Conservation (phyloP, 2,888 invertebrate genomes). For the Drosophila recens region DNA sequence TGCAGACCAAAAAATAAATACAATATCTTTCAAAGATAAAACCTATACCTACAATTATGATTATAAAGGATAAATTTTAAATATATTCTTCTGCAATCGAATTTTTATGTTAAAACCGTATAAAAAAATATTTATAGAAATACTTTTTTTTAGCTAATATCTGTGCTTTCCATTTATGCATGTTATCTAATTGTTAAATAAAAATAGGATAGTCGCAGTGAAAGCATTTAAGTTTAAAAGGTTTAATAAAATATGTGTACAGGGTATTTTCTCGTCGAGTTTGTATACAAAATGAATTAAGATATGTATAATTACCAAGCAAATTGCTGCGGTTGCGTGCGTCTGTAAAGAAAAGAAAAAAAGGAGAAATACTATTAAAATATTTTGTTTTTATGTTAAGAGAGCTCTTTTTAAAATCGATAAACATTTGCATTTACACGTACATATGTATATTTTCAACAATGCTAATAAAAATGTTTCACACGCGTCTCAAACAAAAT, state of each 20-base stretch:
- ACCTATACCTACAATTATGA: too few relatives aligned
- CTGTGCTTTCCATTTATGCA: too few relatives aligned
- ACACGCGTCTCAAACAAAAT: slow-evolving; percentile 61
- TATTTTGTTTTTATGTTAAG: slow-evolving; percentile 36
- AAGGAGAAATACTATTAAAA: slow-evolving; percentile 38
- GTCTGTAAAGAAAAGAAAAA: slow-evolving; percentile 40
- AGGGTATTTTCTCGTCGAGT: slow-evolving; percentile 3
- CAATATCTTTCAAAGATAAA: too few relatives aligned
- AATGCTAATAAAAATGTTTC: slow-evolving; percentile 57
- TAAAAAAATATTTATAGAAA: too few relatives aligned
- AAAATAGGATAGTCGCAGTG: background rate
- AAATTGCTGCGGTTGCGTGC: slow-evolving; percentile 44
- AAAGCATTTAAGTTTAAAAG: background rate
- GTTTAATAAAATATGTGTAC: background rate
- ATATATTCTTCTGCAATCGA: too few relatives aligned
- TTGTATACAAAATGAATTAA: slow-evolving; percentile 4
- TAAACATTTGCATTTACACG: slow-evolving; percentile 51
- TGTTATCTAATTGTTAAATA: too few relatives aligned
- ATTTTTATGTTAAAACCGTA: too few relatives aligned
- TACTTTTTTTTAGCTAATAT: too few relatives aligned
- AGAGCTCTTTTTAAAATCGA: slow-evolving; percentile 34
- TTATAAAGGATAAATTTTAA: too few relatives aligned
- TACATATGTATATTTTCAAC: slow-evolving; percentile 11
- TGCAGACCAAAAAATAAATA: too few relatives aligned
- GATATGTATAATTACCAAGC: slow-evolving; percentile 42